phyloP scores from a whole-genome alignment of 2,888 invertebrate genomes.

The Biston stratarius region DNA sequence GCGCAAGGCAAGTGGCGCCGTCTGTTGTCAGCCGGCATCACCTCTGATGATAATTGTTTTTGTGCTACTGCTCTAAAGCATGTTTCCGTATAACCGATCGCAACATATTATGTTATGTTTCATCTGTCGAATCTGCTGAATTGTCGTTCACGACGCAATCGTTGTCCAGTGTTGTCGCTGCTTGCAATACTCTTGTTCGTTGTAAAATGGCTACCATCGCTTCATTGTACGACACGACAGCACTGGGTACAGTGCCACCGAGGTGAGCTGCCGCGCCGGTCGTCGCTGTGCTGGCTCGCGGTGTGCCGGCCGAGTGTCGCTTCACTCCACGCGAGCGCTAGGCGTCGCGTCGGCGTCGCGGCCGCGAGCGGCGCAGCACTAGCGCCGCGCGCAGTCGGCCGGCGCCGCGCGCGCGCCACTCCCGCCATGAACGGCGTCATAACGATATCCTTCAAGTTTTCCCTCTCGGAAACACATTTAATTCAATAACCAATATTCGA shows the following conservation, averaged over 20 bases:
- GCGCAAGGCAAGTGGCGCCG: too few species aligned
- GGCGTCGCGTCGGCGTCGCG: slow-evolving; percentile 22
- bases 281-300: too few species aligned
- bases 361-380: slow-evolving; percentile 28
- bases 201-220: neutral
- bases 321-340: neutral
- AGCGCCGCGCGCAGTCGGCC: slow-evolving; percentile 19
- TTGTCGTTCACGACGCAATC: too few species aligned
- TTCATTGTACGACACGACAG: neutral
- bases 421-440: slow-evolving; percentile 30
- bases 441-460: slow-evolving; percentile 27
- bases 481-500: slow-evolving; percentile 13
- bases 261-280: too few species aligned
- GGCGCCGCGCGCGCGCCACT: slow-evolving; percentile 31
- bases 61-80: too few species aligned
- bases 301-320: too few species aligned
- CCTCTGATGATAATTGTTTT: too few species aligned
- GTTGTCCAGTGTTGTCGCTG: neutral
- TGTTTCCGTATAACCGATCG: too few species aligned
- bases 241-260: too few species aligned
- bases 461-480: slow-evolving; percentile 18
- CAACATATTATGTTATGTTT: too few species aligned
- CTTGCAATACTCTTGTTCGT: neutral
- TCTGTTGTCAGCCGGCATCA: too few species aligned
- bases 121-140: too few species aligned